phyloP scores from a whole-genome alignment of 92 coral and sea anemone genomes.

The Epizoanthus ramosus region DNA sequence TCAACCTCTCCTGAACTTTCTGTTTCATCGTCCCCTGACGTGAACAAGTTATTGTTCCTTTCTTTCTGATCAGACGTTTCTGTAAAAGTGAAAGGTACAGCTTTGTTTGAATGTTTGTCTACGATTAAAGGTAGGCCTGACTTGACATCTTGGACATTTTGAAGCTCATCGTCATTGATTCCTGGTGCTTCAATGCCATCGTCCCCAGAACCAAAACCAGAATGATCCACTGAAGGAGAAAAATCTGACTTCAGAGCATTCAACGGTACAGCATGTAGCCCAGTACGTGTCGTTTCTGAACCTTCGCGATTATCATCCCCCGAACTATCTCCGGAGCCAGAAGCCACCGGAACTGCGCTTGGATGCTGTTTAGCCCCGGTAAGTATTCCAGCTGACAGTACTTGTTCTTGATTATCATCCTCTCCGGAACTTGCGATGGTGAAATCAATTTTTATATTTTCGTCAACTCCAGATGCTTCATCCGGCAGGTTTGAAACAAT shows the following conservation, averaged over 20 bases:
- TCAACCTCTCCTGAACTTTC: conserved; percentile 1
- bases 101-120: conserved; percentile 32
- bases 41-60: neutral
- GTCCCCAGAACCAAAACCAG: neutral
- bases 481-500: neutral
- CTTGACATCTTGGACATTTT: neutral
- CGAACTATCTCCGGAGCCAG: neutral
- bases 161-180: neutral
- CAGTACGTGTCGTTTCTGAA: neutral
- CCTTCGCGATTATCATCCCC: neutral
- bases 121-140: neutral
- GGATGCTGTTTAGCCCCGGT: too few relatives aligned
- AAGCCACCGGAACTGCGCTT: neutral
- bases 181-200: neutral
- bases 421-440: too few relatives aligned
- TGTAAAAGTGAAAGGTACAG: neutral
- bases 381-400: too few relatives aligned
- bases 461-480: neutral
- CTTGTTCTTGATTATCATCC: too few relatives aligned
- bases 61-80: neutral
- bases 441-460: conserved; percentile 32
- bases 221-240: too few relatives aligned
- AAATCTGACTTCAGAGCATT: too few relatives aligned
- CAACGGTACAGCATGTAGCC: too few relatives aligned
- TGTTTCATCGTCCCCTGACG: conserved; percentile 5